phyloP scores from a whole-genome alignment of 1,140 invertebrate species.

The Lucilia sericata region DNA sequence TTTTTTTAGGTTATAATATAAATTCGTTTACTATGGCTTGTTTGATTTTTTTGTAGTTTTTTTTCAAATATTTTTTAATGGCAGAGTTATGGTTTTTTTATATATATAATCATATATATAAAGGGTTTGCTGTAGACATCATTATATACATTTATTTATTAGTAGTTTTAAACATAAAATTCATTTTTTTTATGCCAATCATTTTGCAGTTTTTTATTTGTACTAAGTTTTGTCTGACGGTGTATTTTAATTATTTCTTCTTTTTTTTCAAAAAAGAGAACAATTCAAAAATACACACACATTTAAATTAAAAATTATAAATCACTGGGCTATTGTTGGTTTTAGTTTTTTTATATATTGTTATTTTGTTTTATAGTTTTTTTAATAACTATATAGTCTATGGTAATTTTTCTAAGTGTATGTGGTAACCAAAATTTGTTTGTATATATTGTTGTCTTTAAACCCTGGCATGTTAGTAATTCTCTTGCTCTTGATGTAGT shows the following conservation, averaged over 20 bases:
- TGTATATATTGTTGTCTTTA: not conserved
- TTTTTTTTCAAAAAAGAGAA: conserved; percentile 47
- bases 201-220: conserved; percentile 39
- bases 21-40: conserved; percentile 22
- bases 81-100: too few relatives aligned
- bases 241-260: conserved; percentile 54
- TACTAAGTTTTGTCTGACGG: conserved; percentile 35
- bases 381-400: not conserved
- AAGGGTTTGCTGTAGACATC: too few relatives aligned
- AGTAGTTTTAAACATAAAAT: conserved; percentile 10
- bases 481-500: not conserved
- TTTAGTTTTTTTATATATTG: conserved; percentile 33
- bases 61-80: too few relatives aligned
- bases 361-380: conserved; percentile 20
- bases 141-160: not conserved
- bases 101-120: too few relatives aligned
- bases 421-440: conserved; percentile 39
- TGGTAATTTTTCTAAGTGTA: conserved; percentile 41
- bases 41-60: not conserved
- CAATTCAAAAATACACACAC: conserved; percentile 60
- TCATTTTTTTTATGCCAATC: conserved; percentile 40
- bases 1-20: conserved; percentile 37
- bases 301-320: conserved; percentile 55
- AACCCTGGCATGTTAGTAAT: too few relatives aligned
- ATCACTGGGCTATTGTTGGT: conserved; percentile 63